phyloP scores from a whole-genome alignment of 23 tunicate genomes.

The Oikopleura dioica region DNA sequence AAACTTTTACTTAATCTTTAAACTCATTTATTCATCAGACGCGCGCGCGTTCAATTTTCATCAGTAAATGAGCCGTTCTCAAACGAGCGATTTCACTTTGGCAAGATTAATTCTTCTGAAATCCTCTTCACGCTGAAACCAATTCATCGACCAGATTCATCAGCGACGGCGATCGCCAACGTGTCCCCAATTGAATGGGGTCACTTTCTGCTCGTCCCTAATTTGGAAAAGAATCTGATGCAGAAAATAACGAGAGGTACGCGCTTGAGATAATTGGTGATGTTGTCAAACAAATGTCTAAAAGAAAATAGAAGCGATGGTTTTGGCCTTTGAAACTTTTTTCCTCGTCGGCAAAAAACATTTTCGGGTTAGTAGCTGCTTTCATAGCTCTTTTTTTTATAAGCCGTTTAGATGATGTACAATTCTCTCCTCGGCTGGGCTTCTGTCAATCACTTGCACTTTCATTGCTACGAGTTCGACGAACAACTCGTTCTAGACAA shows the following conservation, averaged over 20 bases:
- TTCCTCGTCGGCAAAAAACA: not conserved
- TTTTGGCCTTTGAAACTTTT: too few relatives aligned
- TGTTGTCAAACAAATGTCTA: constrained; percentile 31
- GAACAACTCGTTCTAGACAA: not conserved
- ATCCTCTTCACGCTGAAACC: constrained; percentile 21
- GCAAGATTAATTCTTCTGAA: constrained; percentile 43
- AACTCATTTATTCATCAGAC: too few relatives aligned
- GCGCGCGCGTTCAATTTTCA: constrained; percentile 17
- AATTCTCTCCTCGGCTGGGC: constrained; percentile 95
- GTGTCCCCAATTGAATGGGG: constrained; percentile 73
- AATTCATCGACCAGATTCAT: too few relatives aligned
- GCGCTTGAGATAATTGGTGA: constrained; percentile 34
- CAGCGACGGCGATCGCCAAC: constrained; percentile 18
- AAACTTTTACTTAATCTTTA: too few relatives aligned
- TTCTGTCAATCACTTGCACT: constrained; percentile 73
- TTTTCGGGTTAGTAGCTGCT: not conserved
- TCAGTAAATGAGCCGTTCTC: constrained; percentile 32
- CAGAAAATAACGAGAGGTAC: constrained; percentile 41
- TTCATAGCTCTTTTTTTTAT: too few relatives aligned
- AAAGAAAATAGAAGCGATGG: too few relatives aligned
- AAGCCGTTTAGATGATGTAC: constrained; percentile 50
- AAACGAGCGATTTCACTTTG: constrained; percentile 43
- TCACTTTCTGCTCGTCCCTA: constrained; percentile 49
- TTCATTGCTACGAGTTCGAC: constrained; percentile 46
- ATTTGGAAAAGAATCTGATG: constrained; percentile 18